Base-by-base conservation (phyloP, 2,113 vertebrate genomes). In the Nyctibius bracteatus region DNA sequence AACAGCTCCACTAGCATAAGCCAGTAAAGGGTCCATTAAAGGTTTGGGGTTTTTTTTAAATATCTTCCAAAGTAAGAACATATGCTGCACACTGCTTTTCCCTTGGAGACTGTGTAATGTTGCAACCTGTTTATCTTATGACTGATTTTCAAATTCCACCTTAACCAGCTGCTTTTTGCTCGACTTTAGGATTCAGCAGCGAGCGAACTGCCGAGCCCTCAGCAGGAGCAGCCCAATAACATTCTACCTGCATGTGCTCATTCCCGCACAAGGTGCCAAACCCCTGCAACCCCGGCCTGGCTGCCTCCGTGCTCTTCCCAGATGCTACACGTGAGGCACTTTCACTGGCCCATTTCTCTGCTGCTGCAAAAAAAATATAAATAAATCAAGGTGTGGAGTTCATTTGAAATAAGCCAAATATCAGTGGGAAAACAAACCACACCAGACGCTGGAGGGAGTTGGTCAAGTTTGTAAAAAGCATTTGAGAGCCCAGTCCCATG, bases 41-140 rank as follows among this genome's bases (percentile, higher is more conserved):
- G 86, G 65, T 74, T n/a, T n/a, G n/a, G n/a, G n/a, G n/a, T n/a
- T 47, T 49, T 88, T 93, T 86, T 74, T 9, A 47, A 94, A 54
- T 92, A 73, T 80, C 73, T 78, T 94, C 82, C 81, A 85, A 92
- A 92, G 86, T 90, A 94, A 87, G 91, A 95, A 81, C 87, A 88
- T 88, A 91, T 88, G 86, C 88, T 96, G 62, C 31, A 22, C 47
- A 24, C 80, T 61, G 86, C 88, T 84, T 63, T 74, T 84, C 94
- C 96, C 47, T 88, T 5, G 33, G 90, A 83, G 47, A 75, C 58
- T 8, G 51, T 84, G 66, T 87, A 90, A 83, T 65, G 73, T 72
- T 96, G 88, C 95, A 96, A 97, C 96, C 95, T 97, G 96, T 97
- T 96, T 97, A 96, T 97, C 94, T 92, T 96, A 89, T 81, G 90